Conservation (phyloP, 2,113 vertebrate species). For the Cyrtonyx montezumae region DNA sequence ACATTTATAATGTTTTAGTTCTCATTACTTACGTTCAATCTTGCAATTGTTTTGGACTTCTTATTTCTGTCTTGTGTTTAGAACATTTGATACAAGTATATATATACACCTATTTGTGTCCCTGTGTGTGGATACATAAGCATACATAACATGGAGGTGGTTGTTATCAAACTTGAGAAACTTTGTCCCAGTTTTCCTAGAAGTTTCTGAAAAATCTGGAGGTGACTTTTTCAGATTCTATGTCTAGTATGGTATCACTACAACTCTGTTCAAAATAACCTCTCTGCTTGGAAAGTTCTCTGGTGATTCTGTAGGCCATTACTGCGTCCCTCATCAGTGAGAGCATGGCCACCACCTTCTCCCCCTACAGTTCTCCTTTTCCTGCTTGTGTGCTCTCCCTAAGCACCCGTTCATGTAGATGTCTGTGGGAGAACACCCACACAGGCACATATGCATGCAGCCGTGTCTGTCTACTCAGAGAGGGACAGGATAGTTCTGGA, state of each 20-base stretch:
- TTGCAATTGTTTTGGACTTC: not conserved
- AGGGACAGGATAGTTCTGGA: not conserved
- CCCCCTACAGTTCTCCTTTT: not conserved
- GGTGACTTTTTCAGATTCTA: not conserved
- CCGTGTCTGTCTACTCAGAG: fast-evolving
- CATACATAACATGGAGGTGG: not conserved
- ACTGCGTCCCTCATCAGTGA: not conserved
- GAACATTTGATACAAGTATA: not conserved
- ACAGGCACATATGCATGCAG: not conserved
- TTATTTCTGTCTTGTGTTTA: not conserved
- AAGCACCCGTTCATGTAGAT: fast-evolving
- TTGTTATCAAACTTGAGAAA: not conserved
- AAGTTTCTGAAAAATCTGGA: not conserved
- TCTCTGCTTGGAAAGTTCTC: not conserved
- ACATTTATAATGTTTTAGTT: not conserved
- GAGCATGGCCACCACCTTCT: not conserved
- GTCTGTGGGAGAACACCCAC: not conserved
- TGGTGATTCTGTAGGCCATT: not conserved
- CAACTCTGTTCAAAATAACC: not conserved
- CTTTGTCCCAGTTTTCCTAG: not conserved
- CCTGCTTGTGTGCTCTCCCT: not conserved
- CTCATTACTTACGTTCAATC: not conserved
- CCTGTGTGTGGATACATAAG: not conserved
- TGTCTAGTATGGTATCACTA: not conserved
- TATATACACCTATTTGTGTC: not conserved